Evolutionary conservation across 2,113 vertebrate genomes (phyloP).

Genomic region (Puma concolor): DNA sequence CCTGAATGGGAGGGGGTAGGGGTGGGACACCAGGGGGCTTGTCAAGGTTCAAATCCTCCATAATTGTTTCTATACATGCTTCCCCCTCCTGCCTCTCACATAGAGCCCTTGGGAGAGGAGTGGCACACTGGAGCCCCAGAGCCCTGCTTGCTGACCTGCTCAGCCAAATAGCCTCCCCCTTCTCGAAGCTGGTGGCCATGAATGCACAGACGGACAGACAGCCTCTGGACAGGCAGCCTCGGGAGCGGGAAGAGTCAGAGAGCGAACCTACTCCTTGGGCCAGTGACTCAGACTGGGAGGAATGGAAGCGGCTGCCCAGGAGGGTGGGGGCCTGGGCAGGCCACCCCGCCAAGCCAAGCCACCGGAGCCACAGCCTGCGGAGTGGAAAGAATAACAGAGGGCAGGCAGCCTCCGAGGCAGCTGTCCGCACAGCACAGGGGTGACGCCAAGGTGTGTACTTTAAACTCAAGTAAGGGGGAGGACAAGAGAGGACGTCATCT

Average conservation of each 20-base stretch:
- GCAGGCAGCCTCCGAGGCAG: background rate
- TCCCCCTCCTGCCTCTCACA: background rate
- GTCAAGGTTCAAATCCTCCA: background rate
- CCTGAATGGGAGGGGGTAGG: background rate
- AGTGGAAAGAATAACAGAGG: constrained; percentile 74
- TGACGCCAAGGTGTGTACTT: constrained; percentile 70
- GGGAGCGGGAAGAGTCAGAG: background rate
- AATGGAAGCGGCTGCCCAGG: constrained; percentile 59
- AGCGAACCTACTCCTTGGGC: constrained; percentile 38
- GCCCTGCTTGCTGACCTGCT: background rate
- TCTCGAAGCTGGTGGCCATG: background rate
- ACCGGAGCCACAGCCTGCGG: background rate
- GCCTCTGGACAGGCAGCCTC: background rate
- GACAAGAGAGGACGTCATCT: constrained; percentile 28
- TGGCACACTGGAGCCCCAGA: background rate
- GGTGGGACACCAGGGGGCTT: background rate
- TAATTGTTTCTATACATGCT: background rate
- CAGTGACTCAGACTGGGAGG: constrained; percentile 70
- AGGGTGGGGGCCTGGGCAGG: constrained; percentile 65
- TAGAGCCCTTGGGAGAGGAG: background rate
- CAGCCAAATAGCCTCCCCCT: background rate
- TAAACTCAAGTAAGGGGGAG: constrained; percentile 3
- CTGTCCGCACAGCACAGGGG: background rate
- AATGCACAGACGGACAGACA: background rate
- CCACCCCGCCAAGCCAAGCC: constrained; percentile 67